These are phyloP conservation scores for Scophthalmus maximus DNA, from an alignment of 2,113 vertebrate species.

Conservation along the genomic window DNA sequence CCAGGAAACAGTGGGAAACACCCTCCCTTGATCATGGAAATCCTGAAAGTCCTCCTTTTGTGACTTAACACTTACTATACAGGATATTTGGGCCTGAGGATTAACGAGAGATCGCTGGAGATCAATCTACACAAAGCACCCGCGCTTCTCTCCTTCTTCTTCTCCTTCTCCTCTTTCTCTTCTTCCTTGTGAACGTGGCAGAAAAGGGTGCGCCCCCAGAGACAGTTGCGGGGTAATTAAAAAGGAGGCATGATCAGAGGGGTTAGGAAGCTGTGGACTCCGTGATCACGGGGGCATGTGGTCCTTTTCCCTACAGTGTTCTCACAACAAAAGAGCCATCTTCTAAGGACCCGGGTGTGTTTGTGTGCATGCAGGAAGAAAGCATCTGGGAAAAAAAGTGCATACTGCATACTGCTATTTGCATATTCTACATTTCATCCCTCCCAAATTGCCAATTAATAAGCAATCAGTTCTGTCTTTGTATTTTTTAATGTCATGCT, in stretches of 20 bases:
- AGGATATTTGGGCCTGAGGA: slow-evolving; percentile 68
- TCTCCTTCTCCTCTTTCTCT: slow-evolving; percentile 40
- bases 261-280: slow-evolving; percentile 60
- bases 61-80: slow-evolving; percentile 64
- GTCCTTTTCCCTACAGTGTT: slow-evolving; percentile 52
- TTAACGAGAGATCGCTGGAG: slow-evolving; percentile 73
- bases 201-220: slow-evolving; percentile 58
- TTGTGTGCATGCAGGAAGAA: slow-evolving; percentile 52
- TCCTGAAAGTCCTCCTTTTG: slow-evolving; percentile 59
- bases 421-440: slow-evolving; percentile 22
- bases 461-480: slow-evolving; percentile 39
- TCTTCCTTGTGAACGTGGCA: slow-evolving; percentile 43
- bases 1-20: background rate
- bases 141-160: slow-evolving; percentile 50
- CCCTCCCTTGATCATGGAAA: slow-evolving; percentile 42
- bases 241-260: slow-evolving; percentile 66
- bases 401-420: slow-evolving; percentile 18
- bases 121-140: slow-evolving; percentile 76
- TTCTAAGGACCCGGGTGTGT: slow-evolving; percentile 49
- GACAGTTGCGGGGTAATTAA: slow-evolving; percentile 76
- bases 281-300: slow-evolving; percentile 62
- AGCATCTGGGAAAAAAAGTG: slow-evolving; percentile 41
- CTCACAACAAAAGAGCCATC: slow-evolving; percentile 59
- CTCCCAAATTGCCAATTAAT: slow-evolving; percentile 39
- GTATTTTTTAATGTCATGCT: slow-evolving; percentile 77